A percentile compares a stretch with the other conserved stretches of the same genome.
Evolutionary conservation across 2,113 vertebrate species (phyloP).

Genomic region (Sinocyclocheilus maitianheensis): DNA sequence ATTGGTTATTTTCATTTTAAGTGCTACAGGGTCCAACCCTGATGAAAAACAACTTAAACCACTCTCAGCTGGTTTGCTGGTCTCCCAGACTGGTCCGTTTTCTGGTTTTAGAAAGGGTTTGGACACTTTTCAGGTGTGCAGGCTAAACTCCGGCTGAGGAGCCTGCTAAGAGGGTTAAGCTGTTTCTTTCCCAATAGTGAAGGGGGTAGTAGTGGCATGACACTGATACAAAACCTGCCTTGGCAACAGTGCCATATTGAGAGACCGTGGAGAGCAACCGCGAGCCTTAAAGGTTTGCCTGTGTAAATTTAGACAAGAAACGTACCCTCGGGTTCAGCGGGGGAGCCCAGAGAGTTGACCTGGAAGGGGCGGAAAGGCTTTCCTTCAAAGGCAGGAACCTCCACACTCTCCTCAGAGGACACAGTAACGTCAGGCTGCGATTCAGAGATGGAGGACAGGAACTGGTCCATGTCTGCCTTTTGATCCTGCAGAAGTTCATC

Average conservation of each 20-base stretch:
- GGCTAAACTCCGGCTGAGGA: background rate
- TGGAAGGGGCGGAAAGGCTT: conserved; percentile 90
- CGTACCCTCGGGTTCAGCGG: conserved; percentile 87
- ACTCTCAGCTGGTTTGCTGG: background rate
- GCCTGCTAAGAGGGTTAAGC: background rate
- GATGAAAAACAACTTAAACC: too few relatives aligned
- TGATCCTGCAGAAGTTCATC: conserved; percentile 95
- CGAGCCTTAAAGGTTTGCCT: background rate
- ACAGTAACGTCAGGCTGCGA: conserved; percentile 87
- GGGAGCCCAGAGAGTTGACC: conserved; percentile 87
- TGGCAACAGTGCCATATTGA: background rate
- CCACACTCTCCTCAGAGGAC: conserved; percentile 90
- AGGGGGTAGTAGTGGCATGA: background rate
- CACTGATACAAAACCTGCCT: background rate
- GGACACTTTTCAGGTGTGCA: background rate
- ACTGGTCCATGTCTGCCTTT: conserved; percentile 93
- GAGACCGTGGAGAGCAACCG: background rate
- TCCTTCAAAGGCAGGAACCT: conserved; percentile 77
- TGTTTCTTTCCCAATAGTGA: background rate
- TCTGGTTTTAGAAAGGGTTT: background rate
- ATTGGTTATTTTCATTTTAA: background rate
- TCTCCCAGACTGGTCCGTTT: background rate
- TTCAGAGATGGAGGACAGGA: conserved; percentile 92
- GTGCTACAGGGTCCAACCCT: background rate
- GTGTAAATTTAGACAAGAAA: background rate